A percentile compares a stretch with the other conserved stretches of the same genome.
phyloP scores from a whole-genome alignment of 2,797 vertebrate genomes.

The Centroberyx gerrardi region DNA sequence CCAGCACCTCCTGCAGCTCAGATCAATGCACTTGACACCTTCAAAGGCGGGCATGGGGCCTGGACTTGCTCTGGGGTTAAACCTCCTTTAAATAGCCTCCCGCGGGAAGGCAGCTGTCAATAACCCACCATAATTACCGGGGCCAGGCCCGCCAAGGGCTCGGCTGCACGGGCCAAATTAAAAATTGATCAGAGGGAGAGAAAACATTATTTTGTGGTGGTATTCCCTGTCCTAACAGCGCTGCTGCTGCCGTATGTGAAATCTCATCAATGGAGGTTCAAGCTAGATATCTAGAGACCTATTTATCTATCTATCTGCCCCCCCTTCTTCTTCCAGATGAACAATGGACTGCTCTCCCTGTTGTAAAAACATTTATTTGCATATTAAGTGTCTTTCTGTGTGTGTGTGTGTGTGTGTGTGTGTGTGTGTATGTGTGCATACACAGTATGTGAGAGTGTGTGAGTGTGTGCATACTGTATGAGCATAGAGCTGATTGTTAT shows the following conservation, averaged over 20 bases:
- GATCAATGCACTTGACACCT: constrained; percentile 94
- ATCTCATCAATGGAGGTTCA: constrained; percentile 76
- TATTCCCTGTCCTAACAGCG: constrained; percentile 82
- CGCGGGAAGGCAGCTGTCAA: constrained; percentile 91
- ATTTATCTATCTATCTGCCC: constrained; percentile 71
- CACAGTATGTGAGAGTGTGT: neutral
- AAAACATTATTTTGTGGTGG: constrained; percentile 87
- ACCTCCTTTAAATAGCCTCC: constrained; percentile 94
- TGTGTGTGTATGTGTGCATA: constrained; percentile 1
- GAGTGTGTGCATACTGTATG: constrained; percentile 61
- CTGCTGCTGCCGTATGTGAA: constrained; percentile 72
- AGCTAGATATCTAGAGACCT: constrained; percentile 74
- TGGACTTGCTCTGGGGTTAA: constrained; percentile 93
- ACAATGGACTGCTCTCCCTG: constrained; percentile 67
- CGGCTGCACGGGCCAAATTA: constrained; percentile 86
- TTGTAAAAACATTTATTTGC: constrained; percentile 74
- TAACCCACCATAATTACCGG: constrained; percentile 94
- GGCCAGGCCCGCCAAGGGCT: constrained; percentile 85
- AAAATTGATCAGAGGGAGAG: constrained; percentile 89
- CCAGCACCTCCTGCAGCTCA: constrained; percentile 90
- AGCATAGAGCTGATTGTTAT: constrained; percentile 75
- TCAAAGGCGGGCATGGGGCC: constrained; percentile 89
- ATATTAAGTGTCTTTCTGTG: constrained; percentile 75
- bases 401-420: constrained; percentile 8
- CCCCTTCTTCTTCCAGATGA: constrained; percentile 50